Conservation (phyloP, 2,888 invertebrate species). For the Halocaridina rubra region DNA sequence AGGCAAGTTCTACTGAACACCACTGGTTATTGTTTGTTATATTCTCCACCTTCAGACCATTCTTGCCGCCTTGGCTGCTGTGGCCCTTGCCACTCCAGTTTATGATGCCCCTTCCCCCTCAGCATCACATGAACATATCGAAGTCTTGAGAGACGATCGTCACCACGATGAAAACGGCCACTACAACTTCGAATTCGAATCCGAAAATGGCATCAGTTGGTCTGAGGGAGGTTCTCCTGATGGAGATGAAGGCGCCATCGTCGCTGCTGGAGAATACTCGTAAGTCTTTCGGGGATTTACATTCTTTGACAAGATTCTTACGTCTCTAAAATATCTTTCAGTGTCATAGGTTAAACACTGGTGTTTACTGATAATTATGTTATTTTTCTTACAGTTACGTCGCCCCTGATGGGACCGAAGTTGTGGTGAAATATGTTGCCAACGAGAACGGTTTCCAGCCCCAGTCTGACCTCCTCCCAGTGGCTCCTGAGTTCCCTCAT, state of each 20-base stretch:
- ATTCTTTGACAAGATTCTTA: no score
- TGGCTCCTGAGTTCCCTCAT: constrained; percentile 47
- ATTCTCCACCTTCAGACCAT: no score
- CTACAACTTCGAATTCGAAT: constrained; percentile 58
- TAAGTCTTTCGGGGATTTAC: neutral
- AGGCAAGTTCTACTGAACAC: no score
- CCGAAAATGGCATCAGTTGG: constrained; percentile 47
- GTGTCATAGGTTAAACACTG: neutral
- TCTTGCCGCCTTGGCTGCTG: neutral
- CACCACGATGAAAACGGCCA: constrained; percentile 49
- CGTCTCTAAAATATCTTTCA: no score
- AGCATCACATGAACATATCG: constrained; percentile 9
- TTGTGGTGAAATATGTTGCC: constrained; percentile 47
- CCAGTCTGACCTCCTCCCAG: constrained; percentile 34
- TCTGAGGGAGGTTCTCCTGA: constrained; percentile 25
- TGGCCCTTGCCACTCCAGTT: neutral
- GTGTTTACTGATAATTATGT: neutral
- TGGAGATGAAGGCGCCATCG: neutral
- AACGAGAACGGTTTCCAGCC: constrained; percentile 50
- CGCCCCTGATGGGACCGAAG: constrained; percentile 52
- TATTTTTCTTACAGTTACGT: constrained; percentile 40
- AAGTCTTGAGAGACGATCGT: constrained; percentile 55
- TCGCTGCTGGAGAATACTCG: neutral
- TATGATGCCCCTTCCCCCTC: neutral
- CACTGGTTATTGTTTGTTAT: no score